These are phyloP conservation scores for Holothuria glaberrima DNA, from an alignment of 35 echinoderm and acorn worm genomes.

Conservation along the genomic window DNA sequence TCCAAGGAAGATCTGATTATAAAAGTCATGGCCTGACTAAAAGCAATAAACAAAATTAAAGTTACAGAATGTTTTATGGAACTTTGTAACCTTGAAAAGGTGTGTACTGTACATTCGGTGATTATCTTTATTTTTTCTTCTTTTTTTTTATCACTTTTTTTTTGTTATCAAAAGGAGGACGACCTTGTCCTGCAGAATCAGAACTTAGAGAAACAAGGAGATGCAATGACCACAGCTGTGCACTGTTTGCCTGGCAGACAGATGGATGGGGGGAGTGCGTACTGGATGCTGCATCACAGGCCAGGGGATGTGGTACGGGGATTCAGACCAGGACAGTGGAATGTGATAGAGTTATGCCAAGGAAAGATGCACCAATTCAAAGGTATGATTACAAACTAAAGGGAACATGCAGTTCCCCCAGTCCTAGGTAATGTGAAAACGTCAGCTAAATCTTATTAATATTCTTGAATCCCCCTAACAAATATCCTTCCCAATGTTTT, in stretches of 20 bases:
- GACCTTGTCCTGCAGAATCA: constrained; percentile 58
- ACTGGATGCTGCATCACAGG: not conserved
- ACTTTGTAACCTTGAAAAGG: too few relatives aligned
- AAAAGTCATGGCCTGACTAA: too few relatives aligned
- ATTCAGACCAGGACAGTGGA: constrained; percentile 63
- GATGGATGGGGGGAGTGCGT: constrained; percentile 71
- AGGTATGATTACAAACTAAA: constrained; percentile 47
- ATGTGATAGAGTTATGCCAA: constrained; percentile 67
- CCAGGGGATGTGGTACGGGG: constrained; percentile 63
- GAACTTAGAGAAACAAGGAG: constrained; percentile 63
- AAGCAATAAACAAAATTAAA: too few relatives aligned
- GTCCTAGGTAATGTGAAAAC: too few relatives aligned
- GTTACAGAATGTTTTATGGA: too few relatives aligned
- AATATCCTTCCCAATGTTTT: not conserved
- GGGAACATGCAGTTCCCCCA: too few relatives aligned
- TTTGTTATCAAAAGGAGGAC: constrained; percentile 50
- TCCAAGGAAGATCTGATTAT: too few relatives aligned
- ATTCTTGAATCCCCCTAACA: too few relatives aligned
- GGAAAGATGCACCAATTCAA: constrained; percentile 73
- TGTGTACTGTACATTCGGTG: too few relatives aligned
- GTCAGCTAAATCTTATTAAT: too few relatives aligned
- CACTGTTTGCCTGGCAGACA: constrained; percentile 80
- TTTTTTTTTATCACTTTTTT: too few relatives aligned
- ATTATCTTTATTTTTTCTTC: too few relatives aligned
- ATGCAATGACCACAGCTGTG: constrained; percentile 88